These are phyloP conservation scores for Hyles euphorbiae DNA, from an alignment of 1,140 invertebrate genomes.

Conservation along the genomic window DNA sequence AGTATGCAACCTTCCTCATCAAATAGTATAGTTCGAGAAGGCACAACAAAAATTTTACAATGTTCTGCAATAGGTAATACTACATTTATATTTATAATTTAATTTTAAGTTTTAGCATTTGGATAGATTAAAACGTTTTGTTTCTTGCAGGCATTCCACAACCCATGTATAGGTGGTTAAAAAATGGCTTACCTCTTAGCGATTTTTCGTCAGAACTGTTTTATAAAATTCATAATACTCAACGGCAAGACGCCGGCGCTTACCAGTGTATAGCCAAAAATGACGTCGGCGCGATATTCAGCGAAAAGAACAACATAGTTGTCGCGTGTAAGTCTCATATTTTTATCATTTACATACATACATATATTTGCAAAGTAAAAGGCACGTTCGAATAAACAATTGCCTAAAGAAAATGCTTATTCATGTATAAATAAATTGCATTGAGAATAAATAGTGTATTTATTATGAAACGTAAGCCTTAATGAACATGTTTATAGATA, in stretches of 20 bases:
- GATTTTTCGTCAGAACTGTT: slow-evolving; percentile 86
- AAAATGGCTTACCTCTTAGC: slow-evolving; percentile 85
- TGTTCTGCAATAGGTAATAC: slow-evolving; percentile 89
- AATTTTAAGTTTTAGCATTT: neutral
- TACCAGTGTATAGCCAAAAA: slow-evolving; percentile 95
- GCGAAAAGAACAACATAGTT: slow-evolving; percentile 89
- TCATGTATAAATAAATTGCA: no score
- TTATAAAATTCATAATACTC: slow-evolving; percentile 87
- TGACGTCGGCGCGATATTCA: slow-evolving; percentile 92
- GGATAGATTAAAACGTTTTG: neutral
- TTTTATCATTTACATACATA: neutral
- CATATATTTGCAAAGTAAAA: no score
- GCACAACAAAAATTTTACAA: slow-evolving; percentile 91
- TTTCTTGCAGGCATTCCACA: slow-evolving; percentile 84
- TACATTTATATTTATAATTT: neutral
- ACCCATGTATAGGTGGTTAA: slow-evolving; percentile 92
- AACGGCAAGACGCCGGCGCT: slow-evolving; percentile 86
- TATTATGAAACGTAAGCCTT: no score
- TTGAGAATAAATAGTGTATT: no score
- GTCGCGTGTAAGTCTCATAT: slow-evolving; percentile 89
- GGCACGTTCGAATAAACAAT: no score
- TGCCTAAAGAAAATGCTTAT: no score
- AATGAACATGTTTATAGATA: slow-evolving; percentile 77
- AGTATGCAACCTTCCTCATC: slow-evolving; percentile 88
- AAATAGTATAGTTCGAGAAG: slow-evolving; percentile 89